phyloP scores from a whole-genome alignment of 2,888 invertebrate genomes.

The Drosophila stalkeri region DNA sequence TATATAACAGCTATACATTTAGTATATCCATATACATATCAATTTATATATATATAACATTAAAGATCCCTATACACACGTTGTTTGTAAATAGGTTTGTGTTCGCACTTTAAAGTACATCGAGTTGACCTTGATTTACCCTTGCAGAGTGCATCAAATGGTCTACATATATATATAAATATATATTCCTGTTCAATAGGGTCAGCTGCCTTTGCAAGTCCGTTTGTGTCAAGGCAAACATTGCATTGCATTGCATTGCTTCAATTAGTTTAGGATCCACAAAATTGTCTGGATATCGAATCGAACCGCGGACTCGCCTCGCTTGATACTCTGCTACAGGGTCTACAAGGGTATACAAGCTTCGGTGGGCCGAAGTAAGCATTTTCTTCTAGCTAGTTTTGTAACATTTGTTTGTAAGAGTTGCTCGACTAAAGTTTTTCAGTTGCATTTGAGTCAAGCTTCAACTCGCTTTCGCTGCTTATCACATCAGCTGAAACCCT shows the following conservation, averaged over 20 bases:
- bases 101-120: constrained; percentile 8
- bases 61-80: constrained; percentile 18
- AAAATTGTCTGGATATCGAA: neutral
- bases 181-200: neutral
- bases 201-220: neutral
- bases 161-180: neutral
- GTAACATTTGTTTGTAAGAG: constrained; percentile 3
- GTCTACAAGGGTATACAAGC: constrained; percentile 4
- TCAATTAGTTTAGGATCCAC: neutral
- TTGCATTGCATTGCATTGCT: too few relatives aligned
- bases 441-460: neutral
- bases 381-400: constrained; percentile 1
- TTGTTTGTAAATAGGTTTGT: constrained; percentile 41
- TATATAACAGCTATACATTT: constrained; percentile 1
- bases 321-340: too few relatives aligned
- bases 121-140: neutral
- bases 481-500: constrained; percentile 61
- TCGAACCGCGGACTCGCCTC: too few relatives aligned
- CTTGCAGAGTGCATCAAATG: neutral
- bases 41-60: constrained; percentile 7
- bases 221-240: too few relatives aligned
- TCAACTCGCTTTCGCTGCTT: constrained; percentile 24
- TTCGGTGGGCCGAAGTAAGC: constrained; percentile 12
- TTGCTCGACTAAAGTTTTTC: constrained; percentile 6
- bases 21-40: constrained; percentile 4